Conservation (phyloP, 2,113 vertebrate species). For the Mesoclemmys tuberculata region DNA sequence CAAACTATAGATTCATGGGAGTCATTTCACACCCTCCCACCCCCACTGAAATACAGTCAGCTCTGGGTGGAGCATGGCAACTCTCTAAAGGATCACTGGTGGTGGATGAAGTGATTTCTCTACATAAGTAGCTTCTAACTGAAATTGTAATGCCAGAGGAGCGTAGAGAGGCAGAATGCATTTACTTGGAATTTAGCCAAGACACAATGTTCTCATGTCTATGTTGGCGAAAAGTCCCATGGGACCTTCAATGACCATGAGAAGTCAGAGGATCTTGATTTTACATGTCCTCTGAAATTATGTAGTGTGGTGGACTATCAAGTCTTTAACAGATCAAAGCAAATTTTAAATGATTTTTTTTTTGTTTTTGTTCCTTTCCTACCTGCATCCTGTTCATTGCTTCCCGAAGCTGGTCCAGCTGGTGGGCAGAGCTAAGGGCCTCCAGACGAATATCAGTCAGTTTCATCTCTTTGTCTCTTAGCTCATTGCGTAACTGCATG, state of each 20-base stretch:
- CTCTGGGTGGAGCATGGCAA: background rate
- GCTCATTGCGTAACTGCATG: slow-evolving; percentile 94
- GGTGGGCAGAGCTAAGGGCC: slow-evolving; percentile 96
- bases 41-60: background rate
- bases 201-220: background rate
- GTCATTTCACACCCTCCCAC: background rate
- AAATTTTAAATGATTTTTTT: background rate
- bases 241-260: background rate
- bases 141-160: background rate
- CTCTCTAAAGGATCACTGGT: background rate
- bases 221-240: background rate
- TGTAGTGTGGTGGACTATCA: background rate
- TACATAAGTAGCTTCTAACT: rapidly evolving
- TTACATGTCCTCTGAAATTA: background rate
- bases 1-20: background rate
- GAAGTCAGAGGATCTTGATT: background rate
- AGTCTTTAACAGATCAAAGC: rapidly evolving
- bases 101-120: background rate
- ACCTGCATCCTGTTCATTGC: slow-evolving; percentile 99
- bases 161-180: background rate
- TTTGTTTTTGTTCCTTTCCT: background rate
- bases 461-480: slow-evolving; percentile 99
- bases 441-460: slow-evolving; percentile 97
- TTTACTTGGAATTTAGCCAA: background rate
- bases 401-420: slow-evolving; percentile 96